Conservation (phyloP, 1,140 invertebrate genomes). For the Drosophila carrolli region DNA sequence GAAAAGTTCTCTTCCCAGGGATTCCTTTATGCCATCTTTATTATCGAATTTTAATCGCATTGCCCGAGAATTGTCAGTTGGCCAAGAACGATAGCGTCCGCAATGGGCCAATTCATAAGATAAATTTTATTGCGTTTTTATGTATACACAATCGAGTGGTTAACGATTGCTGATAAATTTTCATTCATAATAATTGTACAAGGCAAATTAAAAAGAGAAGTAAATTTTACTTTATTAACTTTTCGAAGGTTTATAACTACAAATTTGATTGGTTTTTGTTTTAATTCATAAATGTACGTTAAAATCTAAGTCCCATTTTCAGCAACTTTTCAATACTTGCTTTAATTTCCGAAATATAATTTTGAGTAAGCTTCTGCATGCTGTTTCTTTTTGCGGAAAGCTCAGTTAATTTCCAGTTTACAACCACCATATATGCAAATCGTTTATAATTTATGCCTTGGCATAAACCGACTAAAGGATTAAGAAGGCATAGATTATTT, state of each 20-base stretch:
- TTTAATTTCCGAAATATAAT: too few relatives aligned
- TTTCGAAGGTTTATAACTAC: too few relatives aligned
- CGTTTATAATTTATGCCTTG: constrained; percentile 22
- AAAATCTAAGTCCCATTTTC: too few relatives aligned
- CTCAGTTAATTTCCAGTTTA: not conserved
- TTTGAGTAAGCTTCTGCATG: too few relatives aligned
- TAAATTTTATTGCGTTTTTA: constrained; percentile 33
- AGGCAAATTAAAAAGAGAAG: not conserved
- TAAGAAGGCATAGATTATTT: constrained; percentile 29
- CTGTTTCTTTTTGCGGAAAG: not conserved
- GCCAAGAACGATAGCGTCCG: not conserved
- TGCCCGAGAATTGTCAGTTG: constrained; percentile 31
- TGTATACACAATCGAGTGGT: constrained; percentile 31
- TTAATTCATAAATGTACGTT: too few relatives aligned
- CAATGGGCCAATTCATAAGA: constrained; percentile 20
- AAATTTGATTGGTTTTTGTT: not conserved
- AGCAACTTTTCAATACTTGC: too few relatives aligned
- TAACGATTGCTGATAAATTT: constrained; percentile 20
- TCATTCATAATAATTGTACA: constrained; percentile 12
- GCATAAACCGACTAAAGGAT: constrained; percentile 37
- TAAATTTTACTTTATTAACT: not conserved
- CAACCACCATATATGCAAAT: not conserved
- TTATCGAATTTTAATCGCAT: constrained; percentile 44
- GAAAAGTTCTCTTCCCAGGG: constrained; percentile 32
- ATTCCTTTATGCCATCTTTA: constrained; percentile 23